Evolutionary conservation across 23 tunicate species (phyloP).

Genomic region (Halocynthia roretzi): DNA sequence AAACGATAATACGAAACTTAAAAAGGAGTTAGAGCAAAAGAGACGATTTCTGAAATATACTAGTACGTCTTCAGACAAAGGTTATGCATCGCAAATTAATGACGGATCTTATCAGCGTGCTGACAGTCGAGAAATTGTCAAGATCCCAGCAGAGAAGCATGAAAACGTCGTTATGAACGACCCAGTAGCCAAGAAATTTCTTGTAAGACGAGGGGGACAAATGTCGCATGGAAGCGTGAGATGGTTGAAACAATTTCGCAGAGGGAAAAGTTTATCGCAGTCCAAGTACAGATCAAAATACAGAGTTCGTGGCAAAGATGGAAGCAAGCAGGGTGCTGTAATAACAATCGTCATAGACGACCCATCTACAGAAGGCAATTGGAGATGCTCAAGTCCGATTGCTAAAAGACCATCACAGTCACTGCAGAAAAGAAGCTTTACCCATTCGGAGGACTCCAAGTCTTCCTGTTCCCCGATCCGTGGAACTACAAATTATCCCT

Average conservation of each 20-base stretch:
- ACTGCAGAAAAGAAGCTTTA: too few relatives aligned
- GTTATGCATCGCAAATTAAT: not conserved
- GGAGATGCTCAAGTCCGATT: not conserved
- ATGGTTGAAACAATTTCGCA: slow-evolving; percentile 20
- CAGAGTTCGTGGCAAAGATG: slow-evolving; percentile 1
- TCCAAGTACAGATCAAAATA: not conserved
- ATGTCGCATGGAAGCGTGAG: not conserved
- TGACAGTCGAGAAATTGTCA: too few relatives aligned
- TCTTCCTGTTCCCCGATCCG: too few relatives aligned
- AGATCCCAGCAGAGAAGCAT: too few relatives aligned
- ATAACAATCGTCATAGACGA: slow-evolving; percentile 72
- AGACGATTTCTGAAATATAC: slow-evolving; percentile 1
- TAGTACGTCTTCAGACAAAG: slow-evolving; percentile 7
- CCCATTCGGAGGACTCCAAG: too few relatives aligned
- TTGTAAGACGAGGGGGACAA: slow-evolving; percentile 15
- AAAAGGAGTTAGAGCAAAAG: slow-evolving; percentile 12
- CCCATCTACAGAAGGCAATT: slow-evolving; percentile 37
- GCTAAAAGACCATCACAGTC: not conserved
- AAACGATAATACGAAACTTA: not conserved
- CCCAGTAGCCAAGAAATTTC: not conserved
- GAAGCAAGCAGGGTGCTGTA: not conserved
- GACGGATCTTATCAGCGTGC: not conserved
- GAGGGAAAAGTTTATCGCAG: slow-evolving; percentile 20
- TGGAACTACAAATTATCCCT: too few relatives aligned
- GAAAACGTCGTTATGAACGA: too few relatives aligned